These are phyloP conservation scores for Uria aalge DNA, from an alignment of 2,113 vertebrate species.

Conservation along the genomic window DNA sequence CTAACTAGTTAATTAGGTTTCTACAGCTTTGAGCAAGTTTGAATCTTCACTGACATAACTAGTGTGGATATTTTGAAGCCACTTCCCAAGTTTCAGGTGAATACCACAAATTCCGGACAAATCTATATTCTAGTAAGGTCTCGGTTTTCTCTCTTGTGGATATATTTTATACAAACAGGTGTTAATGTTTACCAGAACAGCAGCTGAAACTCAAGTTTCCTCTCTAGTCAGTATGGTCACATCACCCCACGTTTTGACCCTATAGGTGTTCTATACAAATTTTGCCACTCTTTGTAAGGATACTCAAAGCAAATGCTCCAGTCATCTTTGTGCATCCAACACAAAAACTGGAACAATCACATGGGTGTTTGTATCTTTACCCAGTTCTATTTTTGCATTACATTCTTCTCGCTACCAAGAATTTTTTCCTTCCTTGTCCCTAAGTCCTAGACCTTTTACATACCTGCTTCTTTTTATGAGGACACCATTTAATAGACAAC, in stretches of 20 bases:
- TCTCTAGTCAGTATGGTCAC: background rate
- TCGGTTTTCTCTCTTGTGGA: background rate
- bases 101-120: background rate
- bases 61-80: background rate
- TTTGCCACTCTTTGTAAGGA: background rate
- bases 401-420: background rate
- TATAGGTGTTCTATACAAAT: background rate
- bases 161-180: background rate
- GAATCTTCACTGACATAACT: background rate
- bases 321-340: background rate
- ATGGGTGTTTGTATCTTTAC: background rate
- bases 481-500: background rate
- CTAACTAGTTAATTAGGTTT: background rate
- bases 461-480: rapidly evolving
- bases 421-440: background rate
- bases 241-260: background rate
- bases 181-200: background rate
- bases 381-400: background rate
- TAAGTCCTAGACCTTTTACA: background rate
- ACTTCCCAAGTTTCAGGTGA: background rate
- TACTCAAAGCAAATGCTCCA: background rate
- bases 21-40: background rate
- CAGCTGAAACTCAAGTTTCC: background rate
- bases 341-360: background rate
- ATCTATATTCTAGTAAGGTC: background rate